These are phyloP conservation scores for Campylomormyrus tamandua DNA, from an alignment of 2,113 vertebrate genomes.

Conservation along the genomic window DNA sequence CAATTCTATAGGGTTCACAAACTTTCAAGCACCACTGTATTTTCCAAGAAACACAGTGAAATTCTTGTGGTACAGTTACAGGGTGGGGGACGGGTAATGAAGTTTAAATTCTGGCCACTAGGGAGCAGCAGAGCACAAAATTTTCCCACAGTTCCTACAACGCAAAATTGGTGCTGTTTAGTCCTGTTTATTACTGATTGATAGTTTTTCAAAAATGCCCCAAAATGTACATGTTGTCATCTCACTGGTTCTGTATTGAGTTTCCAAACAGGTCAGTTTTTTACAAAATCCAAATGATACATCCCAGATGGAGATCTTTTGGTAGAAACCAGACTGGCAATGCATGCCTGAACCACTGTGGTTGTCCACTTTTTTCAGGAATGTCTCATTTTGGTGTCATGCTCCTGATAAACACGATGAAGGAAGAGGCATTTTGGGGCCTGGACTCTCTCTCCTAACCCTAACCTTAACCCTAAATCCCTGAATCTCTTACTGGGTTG, in stretches of 20 bases:
- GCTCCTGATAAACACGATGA: slow-evolving; percentile 59
- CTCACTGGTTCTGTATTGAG: neutral
- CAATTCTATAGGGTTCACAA: too few relatives aligned
- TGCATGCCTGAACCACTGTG: neutral
- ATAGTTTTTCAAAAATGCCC: neutral
- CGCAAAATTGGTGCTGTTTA: neutral
- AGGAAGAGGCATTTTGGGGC: slow-evolving; percentile 66
- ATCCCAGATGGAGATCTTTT: neutral
- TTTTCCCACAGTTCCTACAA: neutral
- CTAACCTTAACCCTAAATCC: slow-evolving; percentile 35
- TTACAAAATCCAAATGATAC: neutral
- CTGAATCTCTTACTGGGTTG: slow-evolving; percentile 53
- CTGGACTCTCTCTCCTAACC: slow-evolving; percentile 42
- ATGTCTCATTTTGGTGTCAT: slow-evolving; percentile 66
- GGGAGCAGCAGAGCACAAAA: slow-evolving; percentile 28
- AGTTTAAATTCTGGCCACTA: slow-evolving; percentile 29
- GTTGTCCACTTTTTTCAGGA: slow-evolving; percentile 36
- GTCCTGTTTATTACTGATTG: neutral
- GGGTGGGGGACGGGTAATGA: neutral
- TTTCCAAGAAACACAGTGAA: too few relatives aligned
- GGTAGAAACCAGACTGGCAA: neutral
- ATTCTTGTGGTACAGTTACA: too few relatives aligned
- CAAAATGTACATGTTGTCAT: neutral
- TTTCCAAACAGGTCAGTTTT: neutral
- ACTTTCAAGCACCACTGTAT: too few relatives aligned